Evolutionary conservation across 2,113 vertebrate species (phyloP), one percentile per base, ranked within the genome.

Genomic region (Morone chrysops): DNA sequence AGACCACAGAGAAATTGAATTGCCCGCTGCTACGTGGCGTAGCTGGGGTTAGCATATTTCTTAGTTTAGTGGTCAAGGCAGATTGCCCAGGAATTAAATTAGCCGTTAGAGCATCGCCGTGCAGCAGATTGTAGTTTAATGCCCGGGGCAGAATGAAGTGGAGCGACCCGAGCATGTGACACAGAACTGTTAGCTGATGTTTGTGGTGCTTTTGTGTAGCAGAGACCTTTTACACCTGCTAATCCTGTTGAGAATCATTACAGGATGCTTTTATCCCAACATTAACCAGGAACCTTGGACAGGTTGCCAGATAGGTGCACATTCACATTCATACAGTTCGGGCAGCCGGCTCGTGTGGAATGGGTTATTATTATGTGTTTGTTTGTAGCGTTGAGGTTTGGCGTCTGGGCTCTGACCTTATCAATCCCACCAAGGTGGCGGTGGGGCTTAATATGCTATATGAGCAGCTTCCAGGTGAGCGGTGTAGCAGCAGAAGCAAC

Each of bases 1-100:
- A 75, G 80, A 11, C 62, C 5, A 11, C 31, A 6, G 63, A 56
- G 66, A 50, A 89, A 93, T 86, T 84, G 75, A 83, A 82, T 90
- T 80, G 89, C 8, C 40, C 20, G 4, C n/a, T 16, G 20, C 71
- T 62, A 38, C n/a, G 22, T 56, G 70, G 78, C 48, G 22, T 70
- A 70, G 84, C 71, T 4, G n/a, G 13, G 0, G 80, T 80, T 71
- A 81, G 77, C 75, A 81, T 89, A 75, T 84, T 77, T 81, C 63
- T 81, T 22, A 20, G 71, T 75, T 78, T 73, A 51, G 80, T 10
- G 43, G 40, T 73, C 78, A 41, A 31, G 62, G 72, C 75, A 70
- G 70, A 72, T 73, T 69, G 56, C 18, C 25, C 51, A 25, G 76
- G 54, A 84, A 93, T 81, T 48, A 4, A 80, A 89, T 91, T 79